Percentiles rank a stretch among this genome's conserved stretches.
Evolutionary conservation across 92 coral and sea anemone genomes (phyloP).

Genomic region (Epizoanthus ramosus): DNA sequence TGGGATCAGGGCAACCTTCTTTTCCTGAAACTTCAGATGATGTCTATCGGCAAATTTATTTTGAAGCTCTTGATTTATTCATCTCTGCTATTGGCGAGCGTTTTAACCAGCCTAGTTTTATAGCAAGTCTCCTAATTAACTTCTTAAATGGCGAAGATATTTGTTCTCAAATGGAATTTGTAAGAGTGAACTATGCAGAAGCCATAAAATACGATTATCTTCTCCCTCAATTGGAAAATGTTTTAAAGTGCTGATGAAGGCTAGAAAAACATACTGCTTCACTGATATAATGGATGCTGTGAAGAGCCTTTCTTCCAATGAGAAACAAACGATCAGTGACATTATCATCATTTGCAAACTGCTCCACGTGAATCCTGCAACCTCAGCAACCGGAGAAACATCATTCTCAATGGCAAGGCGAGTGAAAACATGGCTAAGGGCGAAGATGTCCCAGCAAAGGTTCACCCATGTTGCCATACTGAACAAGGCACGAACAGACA

Average conservation of each 20-base stretch:
- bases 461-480: too few species aligned
- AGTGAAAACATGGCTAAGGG: too few species aligned
- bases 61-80: too few species aligned
- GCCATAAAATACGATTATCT: constrained; percentile 30
- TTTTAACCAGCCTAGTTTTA: constrained; percentile 60
- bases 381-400: constrained; percentile 56
- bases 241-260: constrained; percentile 49
- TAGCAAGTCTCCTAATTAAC: constrained; percentile 41
- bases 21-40: too few species aligned
- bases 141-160: constrained; percentile 46
- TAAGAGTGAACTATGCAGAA: constrained; percentile 49
- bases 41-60: too few species aligned
- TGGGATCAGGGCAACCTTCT: too few species aligned
- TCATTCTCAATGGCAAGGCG: constrained; percentile 64
- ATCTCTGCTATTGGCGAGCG: constrained; percentile 38
- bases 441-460: too few species aligned
- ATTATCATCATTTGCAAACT: constrained; percentile 50
- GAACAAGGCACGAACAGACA: too few species aligned
- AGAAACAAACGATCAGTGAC: constrained; percentile 39
- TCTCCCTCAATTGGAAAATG: constrained; percentile 48
- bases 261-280: constrained; percentile 41
- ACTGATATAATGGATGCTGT: constrained; percentile 16
- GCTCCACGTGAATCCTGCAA: constrained; percentile 56
- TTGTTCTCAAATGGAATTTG: constrained; percentile 30
- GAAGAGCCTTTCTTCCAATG: constrained; percentile 19